A percentile compares a stretch with the other conserved stretches of the same genome.
Evolutionary conservation across 2,113 vertebrate genomes (phyloP).

Genomic region (Tapirus terrestris): DNA sequence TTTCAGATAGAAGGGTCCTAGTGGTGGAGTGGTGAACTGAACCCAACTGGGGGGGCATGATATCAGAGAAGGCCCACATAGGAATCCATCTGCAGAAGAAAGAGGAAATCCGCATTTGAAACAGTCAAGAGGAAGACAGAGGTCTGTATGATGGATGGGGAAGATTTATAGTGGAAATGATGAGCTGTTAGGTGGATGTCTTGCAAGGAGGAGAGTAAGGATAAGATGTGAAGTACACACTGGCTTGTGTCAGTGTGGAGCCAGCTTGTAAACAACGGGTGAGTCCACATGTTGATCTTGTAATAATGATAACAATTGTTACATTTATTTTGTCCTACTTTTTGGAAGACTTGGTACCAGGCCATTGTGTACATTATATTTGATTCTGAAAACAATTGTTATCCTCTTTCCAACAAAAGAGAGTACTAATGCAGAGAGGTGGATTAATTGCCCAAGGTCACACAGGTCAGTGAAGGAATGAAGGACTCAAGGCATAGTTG

Average conservation of each 20-base stretch:
- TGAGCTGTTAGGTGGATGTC: not conserved
- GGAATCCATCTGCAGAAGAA: not conserved
- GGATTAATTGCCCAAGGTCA: not conserved
- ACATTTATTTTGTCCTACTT: not conserved
- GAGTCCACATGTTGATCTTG: not conserved
- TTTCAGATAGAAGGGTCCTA: not conserved
- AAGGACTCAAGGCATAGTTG: not conserved
- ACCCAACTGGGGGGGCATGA: not conserved
- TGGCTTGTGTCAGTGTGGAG: not conserved
- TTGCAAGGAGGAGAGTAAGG: not conserved
- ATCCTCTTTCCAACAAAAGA: not conserved
- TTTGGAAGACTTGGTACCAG: not conserved
- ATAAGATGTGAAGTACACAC: not conserved
- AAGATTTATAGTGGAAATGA: not conserved
- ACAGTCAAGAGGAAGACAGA: not conserved
- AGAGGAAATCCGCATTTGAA: not conserved
- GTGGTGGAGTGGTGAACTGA: not conserved
- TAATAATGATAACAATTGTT: not conserved
- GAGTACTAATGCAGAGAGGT: not conserved
- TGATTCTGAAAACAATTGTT: not conserved
- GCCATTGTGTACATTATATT: not conserved
- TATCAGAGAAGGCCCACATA: not conserved
- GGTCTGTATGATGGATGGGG: not conserved
- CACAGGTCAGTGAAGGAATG: not conserved
- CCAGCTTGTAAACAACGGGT: not conserved